Evolutionary conservation across 2,888 invertebrate species (phyloP).

Genomic region (Hipparchia sbordonii): DNA sequence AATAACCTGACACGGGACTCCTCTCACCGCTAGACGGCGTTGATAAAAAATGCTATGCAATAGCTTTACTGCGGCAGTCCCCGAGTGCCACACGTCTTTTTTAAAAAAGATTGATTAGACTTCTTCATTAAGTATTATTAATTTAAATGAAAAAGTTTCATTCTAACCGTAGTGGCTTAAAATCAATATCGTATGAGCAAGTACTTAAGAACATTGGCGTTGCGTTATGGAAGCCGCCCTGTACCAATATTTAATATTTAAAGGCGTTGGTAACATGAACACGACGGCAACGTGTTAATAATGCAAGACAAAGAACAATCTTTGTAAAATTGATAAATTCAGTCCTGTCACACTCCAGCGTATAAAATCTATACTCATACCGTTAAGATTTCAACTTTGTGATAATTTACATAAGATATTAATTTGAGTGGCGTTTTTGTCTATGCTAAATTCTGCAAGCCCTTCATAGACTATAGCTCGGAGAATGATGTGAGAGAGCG

Average conservation of each 20-base stretch:
- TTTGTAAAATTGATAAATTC: slow-evolving; percentile 76
- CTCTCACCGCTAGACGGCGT: too few species aligned
- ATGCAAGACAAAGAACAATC: slow-evolving; percentile 68
- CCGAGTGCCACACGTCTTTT: too few species aligned
- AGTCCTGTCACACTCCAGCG: slow-evolving; percentile 62
- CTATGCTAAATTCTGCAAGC: slow-evolving; percentile 60
- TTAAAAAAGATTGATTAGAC: too few species aligned
- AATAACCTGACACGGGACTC: too few species aligned
- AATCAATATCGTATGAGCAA: slow-evolving; percentile 29
- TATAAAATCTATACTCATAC: slow-evolving; percentile 46
- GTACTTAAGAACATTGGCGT: slow-evolving; percentile 1
- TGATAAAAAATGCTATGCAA: too few species aligned
- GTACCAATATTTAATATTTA: slow-evolving; percentile 71
- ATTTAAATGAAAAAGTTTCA: too few species aligned
- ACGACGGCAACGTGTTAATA: slow-evolving; percentile 75
- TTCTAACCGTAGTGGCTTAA: not conserved
- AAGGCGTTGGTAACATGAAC: slow-evolving; percentile 55
- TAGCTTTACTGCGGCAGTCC: too few species aligned
- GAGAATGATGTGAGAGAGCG: slow-evolving; percentile 78
- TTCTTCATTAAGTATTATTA: too few species aligned
- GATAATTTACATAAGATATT: slow-evolving; percentile 40
- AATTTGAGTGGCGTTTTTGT: slow-evolving; percentile 43
- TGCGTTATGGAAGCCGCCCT: slow-evolving; percentile 43
- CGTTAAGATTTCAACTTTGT: slow-evolving; percentile 45
- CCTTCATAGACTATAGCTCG: slow-evolving; percentile 67